A percentile compares a stretch with the other conserved stretches of the same genome.
These are phyloP conservation scores for Psephotus haematonotus DNA, from an alignment of 2,113 vertebrate genomes.

Conservation along the genomic window DNA sequence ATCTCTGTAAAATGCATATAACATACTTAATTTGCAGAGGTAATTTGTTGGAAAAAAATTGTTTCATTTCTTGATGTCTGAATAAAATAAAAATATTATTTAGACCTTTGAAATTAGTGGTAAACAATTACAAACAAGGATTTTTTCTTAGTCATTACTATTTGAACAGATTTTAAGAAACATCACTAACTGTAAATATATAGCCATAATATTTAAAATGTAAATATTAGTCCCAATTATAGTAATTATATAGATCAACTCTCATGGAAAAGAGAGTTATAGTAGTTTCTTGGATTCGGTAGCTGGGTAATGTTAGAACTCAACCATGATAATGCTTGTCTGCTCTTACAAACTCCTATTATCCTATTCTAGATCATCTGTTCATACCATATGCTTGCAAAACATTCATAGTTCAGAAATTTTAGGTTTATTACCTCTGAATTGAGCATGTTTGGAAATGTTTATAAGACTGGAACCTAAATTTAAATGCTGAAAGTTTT, in stretches of 20 bases:
- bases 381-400: conserved; percentile 31
- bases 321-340: neutral
- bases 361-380: neutral
- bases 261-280: neutral
- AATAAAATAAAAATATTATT: neutral
- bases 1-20: neutral
- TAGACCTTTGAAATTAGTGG: neutral
- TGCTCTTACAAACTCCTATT: neutral
- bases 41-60: neutral
- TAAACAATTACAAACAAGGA: neutral
- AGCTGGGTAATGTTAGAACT: neutral
- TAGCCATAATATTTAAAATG: neutral
- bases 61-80: neutral
- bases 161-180: neutral
- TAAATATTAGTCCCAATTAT: neutral
- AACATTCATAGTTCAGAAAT: neutral
- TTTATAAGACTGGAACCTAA: conserved; percentile 33
- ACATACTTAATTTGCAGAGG: neutral
- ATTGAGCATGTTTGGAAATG: conserved; percentile 39
- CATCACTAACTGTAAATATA: neutral
- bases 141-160: neutral
- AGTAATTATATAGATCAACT: neutral
- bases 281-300: neutral
- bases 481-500: conserved; percentile 19
- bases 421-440: conserved; percentile 19